Base-by-base conservation (phyloP, 2,797 vertebrate genomes). In the Graptemys geographica region DNA sequence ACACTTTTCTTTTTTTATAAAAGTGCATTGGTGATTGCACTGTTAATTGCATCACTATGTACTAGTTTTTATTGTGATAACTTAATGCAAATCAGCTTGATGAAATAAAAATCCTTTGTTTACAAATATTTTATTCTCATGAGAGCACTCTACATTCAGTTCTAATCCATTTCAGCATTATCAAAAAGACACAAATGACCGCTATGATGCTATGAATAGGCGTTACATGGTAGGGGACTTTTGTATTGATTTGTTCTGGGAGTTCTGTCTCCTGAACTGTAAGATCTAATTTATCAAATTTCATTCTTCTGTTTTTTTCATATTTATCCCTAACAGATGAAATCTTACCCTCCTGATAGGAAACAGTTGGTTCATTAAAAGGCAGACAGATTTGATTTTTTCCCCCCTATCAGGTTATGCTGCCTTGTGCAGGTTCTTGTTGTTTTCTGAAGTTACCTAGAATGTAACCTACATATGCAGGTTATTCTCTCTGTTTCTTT, bases 31-130 rank as follows among this genome's bases (percentile, higher is more conserved):
- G n/a, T 53, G 27, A 53, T 19, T 79, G 8, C 19, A 25, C 8
- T 69, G 33, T 65, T 87, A 80, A 80, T 41, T 31, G 5, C n/a
- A 18, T 11, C 25, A 23, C 74, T 57, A n/a, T 41, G 18, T 37
- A 65, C 18, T 53, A 52, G 51, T 53, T 80, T 87, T 33, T 19
- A 23, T 28, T 80, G 56, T 27, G 4, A 4, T 79, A 37, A 87
- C 23, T 28, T 79, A 79, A 80, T 23, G 25, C 5, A 33, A 87
- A 87, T 21, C 31, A 44, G 28, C 21, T 80, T 65, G 47, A 97
- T 96, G 69, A 97, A 96, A 97, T 93, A 93, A 95, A 96, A 88
- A 37, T 86, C 31, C 90, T 86, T 84, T 95, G 94, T 91, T 97
- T 96, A 91, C 93, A 94, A 92, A 90, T 93, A 89, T 81, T 94